Evolutionary conservation across 2,113 vertebrate genomes (phyloP).

Genomic region (Scytalopus superciliaris): DNA sequence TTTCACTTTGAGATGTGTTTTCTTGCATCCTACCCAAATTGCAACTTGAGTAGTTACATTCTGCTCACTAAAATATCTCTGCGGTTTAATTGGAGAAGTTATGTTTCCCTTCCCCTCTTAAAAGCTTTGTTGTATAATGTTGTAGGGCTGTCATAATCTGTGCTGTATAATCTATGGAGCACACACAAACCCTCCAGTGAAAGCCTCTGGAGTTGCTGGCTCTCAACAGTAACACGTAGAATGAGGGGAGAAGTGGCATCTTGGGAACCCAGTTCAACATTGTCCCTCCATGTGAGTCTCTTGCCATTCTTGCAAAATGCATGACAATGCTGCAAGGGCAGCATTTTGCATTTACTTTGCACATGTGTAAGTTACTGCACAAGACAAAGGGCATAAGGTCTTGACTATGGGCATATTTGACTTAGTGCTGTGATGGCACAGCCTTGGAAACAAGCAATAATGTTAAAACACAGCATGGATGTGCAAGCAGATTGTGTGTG

Average conservation of each 20-base stretch:
- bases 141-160: neutral
- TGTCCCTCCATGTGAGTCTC: neutral
- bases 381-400: neutral
- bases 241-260: neutral
- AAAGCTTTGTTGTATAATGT: neutral
- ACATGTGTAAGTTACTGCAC: neutral
- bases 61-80: slow-evolving; percentile 30
- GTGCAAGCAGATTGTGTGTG: neutral
- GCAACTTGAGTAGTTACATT: slow-evolving; percentile 51
- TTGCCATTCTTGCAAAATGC: neutral
- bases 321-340: neutral
- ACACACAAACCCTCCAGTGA: neutral
- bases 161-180: neutral
- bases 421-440: neutral
- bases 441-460: neutral
- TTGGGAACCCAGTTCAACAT: neutral
- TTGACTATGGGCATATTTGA: rapidly evolving
- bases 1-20: slow-evolving; percentile 48
- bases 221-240: neutral
- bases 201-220: neutral
- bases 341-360: neutral
- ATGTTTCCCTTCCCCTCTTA: slow-evolving; percentile 3
- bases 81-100: slow-evolving; percentile 25
- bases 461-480: neutral
- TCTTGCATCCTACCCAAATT: slow-evolving; percentile 43